These are phyloP conservation scores for Elymnias hypermnestra DNA, from an alignment of 1,140 invertebrate species.

Conservation along the genomic window DNA sequence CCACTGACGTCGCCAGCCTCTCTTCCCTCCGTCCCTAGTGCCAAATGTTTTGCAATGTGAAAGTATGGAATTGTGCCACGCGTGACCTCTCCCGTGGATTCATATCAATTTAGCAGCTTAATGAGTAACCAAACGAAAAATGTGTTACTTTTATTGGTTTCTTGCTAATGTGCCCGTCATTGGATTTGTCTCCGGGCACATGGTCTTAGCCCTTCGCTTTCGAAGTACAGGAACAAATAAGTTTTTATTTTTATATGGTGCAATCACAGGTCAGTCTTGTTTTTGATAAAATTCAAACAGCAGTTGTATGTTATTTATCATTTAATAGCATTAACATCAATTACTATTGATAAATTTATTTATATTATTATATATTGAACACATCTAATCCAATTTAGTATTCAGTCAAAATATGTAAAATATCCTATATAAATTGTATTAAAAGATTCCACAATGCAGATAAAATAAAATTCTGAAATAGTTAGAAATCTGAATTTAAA, in stretches of 20 bases:
- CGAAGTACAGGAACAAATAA: constrained; percentile 22
- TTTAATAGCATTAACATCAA: too few species aligned
- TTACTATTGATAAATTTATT: too few species aligned
- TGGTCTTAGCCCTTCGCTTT: constrained; percentile 25
- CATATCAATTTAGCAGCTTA: constrained; percentile 32
- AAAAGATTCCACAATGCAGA: too few species aligned
- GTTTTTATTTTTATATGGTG: constrained; percentile 31
- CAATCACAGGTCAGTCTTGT: constrained; percentile 40
- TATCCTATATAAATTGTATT: too few species aligned
- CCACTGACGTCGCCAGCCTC: constrained; percentile 70
- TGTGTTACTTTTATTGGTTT: constrained; percentile 40
- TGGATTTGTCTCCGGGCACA: constrained; percentile 35
- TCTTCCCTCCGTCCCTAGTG: constrained; percentile 68
- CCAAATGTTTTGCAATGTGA: constrained; percentile 76
- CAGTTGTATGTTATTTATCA: too few species aligned
- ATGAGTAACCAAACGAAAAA: constrained; percentile 24
- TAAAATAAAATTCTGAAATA: too few species aligned
- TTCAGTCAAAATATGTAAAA: too few species aligned
- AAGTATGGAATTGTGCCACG: constrained; percentile 73
- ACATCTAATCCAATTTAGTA: too few species aligned
- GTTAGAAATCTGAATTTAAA: too few species aligned
- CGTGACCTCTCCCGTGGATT: constrained; percentile 62
- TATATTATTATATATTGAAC: too few species aligned
- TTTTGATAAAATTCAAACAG: too few species aligned
- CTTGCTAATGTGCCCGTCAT: constrained; percentile 30